Evolutionary conservation across 2,113 vertebrate species (phyloP), one percentile per base, ranked within the genome.

Genomic region (Tyto alba): DNA sequence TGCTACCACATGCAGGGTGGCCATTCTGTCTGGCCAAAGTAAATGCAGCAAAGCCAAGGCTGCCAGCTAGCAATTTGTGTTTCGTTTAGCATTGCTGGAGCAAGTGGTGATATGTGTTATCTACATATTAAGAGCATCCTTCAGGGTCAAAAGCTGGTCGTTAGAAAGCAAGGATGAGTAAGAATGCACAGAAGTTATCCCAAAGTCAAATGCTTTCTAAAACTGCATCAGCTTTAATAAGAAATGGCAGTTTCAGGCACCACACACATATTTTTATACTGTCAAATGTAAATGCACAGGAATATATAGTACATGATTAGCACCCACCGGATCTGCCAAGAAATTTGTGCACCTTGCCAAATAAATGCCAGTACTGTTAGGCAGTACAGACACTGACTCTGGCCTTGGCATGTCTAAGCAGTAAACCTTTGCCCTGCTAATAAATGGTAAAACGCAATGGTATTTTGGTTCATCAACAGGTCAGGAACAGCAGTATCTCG

Each of bases 161-260:
- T 83, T 93, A 86, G 72, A 85, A 96, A 95, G 72, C 53, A 84
- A 91, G 64, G 63, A 90, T 67, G 50, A 93, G 25, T 85, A 90
- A 91, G 60, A 84, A 89, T 13, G 74, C 55, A 82, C 73, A 48
- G 56, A 84, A 87, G 64, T 93, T 97, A 86, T 89, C 30, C 13
- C 40, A n/a, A 93, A 56, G 80, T 94, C 71, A 85, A 96, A 92
- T 23, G 7, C 43, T 95, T 97, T 78, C 85, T 89, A 91, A 91
- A 96, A 81, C 50, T 85, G 60, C 73, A 85, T 92, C 90, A 94
- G 71, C 57, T 85, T 79, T 92, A 84, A 93, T 21, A 74, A 91
- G 85, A 91, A 97, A 93, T 76, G 62, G 16, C 91, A 96, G 89
- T 85, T 85, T 45, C 60, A 14, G 43, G 73, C 48, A 50, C 68